phyloP scores from a whole-genome alignment of 2,113 vertebrate genomes.

The Antechinus flavipes region DNA sequence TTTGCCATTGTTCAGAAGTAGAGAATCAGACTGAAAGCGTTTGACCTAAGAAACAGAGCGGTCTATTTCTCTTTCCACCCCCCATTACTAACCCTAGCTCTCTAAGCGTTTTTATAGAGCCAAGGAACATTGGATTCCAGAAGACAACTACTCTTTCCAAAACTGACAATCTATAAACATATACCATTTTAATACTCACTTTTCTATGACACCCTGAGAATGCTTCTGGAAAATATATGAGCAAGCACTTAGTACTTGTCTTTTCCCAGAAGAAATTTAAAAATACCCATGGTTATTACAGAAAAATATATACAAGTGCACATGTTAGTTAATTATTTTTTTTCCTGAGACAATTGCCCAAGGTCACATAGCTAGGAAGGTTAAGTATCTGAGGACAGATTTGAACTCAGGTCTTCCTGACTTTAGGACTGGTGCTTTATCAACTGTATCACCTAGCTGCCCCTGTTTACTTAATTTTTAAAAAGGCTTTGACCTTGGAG shows the following conservation, averaged over 20 bases:
- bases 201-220: neutral
- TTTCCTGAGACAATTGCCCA: too few relatives aligned
- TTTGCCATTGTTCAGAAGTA: neutral
- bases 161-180: neutral
- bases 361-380: too few relatives aligned
- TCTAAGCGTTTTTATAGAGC: neutral
- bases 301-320: neutral
- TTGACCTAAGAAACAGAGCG: neutral
- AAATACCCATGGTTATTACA: too few relatives aligned
- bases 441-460: too few relatives aligned
- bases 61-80: neutral
- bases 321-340: neutral
- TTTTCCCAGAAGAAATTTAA: neutral
- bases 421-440: too few relatives aligned
- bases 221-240: neutral
- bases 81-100: too few relatives aligned
- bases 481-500: neutral
- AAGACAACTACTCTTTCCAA: neutral
- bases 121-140: neutral
- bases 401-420: too few relatives aligned
- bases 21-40: neutral
- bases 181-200: neutral
- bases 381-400: too few relatives aligned
- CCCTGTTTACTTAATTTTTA: neutral
- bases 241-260: neutral